Evolutionary conservation across 2,888 invertebrate species (phyloP).

Genomic region (Drosophila colorata): DNA sequence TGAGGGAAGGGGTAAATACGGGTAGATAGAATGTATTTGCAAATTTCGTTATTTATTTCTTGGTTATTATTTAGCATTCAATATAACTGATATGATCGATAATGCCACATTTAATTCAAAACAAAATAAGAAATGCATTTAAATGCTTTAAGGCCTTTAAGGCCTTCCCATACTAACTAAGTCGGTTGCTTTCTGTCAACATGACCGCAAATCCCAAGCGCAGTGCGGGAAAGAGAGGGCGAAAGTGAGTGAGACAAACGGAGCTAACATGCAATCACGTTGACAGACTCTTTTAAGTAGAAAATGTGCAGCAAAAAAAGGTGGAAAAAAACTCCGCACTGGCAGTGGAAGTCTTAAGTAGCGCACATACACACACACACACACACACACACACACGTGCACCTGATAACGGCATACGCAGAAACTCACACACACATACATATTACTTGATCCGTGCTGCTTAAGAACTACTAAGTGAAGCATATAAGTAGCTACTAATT

Average conservation of each 20-base stretch:
- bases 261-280: slow-evolving; percentile 72
- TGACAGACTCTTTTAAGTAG: slow-evolving; percentile 76
- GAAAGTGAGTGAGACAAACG: slow-evolving; percentile 13
- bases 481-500: slow-evolving; percentile 80
- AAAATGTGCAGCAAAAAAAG: slow-evolving; percentile 70
- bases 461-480: slow-evolving; percentile 80
- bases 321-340: slow-evolving; percentile 64
- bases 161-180: slow-evolving; percentile 26
- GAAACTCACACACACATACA: slow-evolving; percentile 18
- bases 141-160: slow-evolving; percentile 36
- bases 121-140: background rate
- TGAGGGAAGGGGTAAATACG: slow-evolving; percentile 2
- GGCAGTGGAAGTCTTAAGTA: slow-evolving; percentile 58
- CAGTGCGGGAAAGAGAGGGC: background rate
- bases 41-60: too few species aligned
- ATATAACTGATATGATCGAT: background rate
- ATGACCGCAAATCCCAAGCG: slow-evolving; percentile 56
- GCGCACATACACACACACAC: slow-evolving; percentile 25
- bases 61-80: too few species aligned
- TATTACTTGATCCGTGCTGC: slow-evolving; percentile 75
- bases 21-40: background rate
- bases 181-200: slow-evolving; percentile 48
- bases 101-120: background rate
- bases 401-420: slow-evolving; percentile 49
- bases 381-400: slow-evolving; percentile 20